phyloP scores from a whole-genome alignment of 2,113 vertebrate genomes.

The Todiramphus saurophagus region DNA sequence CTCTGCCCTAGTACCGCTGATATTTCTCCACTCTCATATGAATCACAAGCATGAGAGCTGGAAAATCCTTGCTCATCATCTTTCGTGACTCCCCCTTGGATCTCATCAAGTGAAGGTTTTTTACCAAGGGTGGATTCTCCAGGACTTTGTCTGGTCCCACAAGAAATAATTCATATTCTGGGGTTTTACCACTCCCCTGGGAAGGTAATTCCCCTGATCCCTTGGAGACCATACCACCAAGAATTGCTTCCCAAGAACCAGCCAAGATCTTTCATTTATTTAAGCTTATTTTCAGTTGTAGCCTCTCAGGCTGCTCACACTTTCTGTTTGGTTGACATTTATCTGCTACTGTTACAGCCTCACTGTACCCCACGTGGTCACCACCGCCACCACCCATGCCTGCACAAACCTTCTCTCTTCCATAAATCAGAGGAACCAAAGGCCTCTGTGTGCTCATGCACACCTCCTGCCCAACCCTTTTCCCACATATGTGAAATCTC shows the following conservation, averaged over 20 bases:
- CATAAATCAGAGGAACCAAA: conserved; percentile 20
- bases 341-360: background rate
- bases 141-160: background rate
- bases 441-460: background rate
- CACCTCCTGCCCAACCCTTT: background rate
- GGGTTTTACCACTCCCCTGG: background rate
- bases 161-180: background rate
- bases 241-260: background rate
- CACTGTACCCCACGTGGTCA: background rate
- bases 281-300: background rate
- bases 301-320: background rate
- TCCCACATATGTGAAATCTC: conserved; percentile 18
- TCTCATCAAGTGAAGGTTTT: background rate
- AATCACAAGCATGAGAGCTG: conserved; percentile 37
- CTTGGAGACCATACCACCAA: background rate
- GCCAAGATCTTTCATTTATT: background rate
- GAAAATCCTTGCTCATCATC: conserved; percentile 31
- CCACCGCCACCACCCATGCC: background rate
- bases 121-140: background rate
- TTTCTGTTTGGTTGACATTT: background rate
- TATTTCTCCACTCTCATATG: conserved; percentile 30
- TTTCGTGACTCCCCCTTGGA: background rate
- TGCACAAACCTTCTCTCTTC: background rate
- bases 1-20: background rate
- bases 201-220: background rate